A percentile compares a stretch with the other conserved stretches of the same genome.
Conservation (phyloP, 2,888 invertebrate species). For the Steinernema hermaphroditum region DNA sequence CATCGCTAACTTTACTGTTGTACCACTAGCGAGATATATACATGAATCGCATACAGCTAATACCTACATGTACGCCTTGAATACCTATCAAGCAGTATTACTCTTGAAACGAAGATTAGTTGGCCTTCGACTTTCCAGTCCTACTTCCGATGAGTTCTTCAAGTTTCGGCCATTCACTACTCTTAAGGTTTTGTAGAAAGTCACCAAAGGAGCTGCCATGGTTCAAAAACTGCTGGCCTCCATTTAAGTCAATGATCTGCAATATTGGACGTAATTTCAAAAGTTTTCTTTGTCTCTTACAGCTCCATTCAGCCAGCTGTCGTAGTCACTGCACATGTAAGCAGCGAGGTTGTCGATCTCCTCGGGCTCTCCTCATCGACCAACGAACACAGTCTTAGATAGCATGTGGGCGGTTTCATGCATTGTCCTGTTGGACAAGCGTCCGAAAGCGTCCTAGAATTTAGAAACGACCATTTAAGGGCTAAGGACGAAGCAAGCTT, state of each 20-base stretch:
- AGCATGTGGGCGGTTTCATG: slow-evolving; percentile 38
- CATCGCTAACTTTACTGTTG: too few species aligned
- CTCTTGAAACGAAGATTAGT: too few species aligned
- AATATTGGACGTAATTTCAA: not conserved
- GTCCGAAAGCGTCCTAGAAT: slow-evolving; percentile 70
- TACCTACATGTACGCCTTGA: too few species aligned
- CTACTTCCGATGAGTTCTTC: slow-evolving; percentile 55
- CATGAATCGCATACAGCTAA: too few species aligned
- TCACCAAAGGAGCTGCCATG: slow-evolving; percentile 51
- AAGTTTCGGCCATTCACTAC: slow-evolving; percentile 41
- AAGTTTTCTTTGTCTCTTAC: too few species aligned
- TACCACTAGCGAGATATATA: too few species aligned
- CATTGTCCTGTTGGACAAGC: slow-evolving; percentile 69
- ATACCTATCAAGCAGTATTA: too few species aligned
- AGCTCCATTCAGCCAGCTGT: slow-evolving; percentile 71
- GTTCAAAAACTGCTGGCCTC: slow-evolving; percentile 55
- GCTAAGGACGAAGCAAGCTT: too few species aligned
- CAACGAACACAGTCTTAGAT: slow-evolving; percentile 41
- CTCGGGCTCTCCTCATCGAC: slow-evolving; percentile 68
- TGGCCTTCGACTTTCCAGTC: slow-evolving; percentile 50
- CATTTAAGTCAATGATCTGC: slow-evolving; percentile 60
- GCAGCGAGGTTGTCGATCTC: slow-evolving; percentile 71
- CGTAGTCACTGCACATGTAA: slow-evolving; percentile 71
- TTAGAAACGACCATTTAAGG: too few species aligned
- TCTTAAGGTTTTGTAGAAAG: slow-evolving; percentile 46